These are phyloP conservation scores for Irena cyanogastra DNA, from an alignment of 2,113 vertebrate genomes.

Conservation along the genomic window DNA sequence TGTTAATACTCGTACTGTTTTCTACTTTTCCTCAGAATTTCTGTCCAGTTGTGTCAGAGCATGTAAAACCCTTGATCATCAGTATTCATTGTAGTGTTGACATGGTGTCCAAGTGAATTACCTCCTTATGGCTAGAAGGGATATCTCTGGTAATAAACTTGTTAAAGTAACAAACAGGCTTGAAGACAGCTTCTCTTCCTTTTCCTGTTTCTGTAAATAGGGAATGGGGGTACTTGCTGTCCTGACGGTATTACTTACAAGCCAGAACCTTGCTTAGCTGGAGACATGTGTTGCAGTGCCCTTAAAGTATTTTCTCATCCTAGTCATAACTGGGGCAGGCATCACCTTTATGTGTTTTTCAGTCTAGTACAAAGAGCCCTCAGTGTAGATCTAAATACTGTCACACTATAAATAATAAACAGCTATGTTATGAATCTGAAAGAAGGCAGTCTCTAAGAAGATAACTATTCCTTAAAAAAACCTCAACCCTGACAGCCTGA, in stretches of 20 bases:
- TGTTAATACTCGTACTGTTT: neutral
- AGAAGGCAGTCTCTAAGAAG: neutral
- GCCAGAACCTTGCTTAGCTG: neutral
- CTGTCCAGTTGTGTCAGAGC: neutral
- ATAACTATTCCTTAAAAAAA: neutral
- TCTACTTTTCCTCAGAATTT: neutral
- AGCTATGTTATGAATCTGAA: neutral
- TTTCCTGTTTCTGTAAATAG: neutral
- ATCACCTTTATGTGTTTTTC: neutral
- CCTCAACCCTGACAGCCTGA: neutral
- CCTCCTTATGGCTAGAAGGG: neutral
- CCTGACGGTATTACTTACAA: neutral
- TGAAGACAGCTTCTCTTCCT: neutral
- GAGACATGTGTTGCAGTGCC: neutral
- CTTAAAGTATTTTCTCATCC: neutral
- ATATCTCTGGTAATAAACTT: neutral
- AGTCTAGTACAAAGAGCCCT: neutral
- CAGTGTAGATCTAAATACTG: neutral
- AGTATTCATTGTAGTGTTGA: neutral
- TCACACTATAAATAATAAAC: conserved; percentile 21
- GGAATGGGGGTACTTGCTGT: neutral
- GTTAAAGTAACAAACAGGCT: neutral
- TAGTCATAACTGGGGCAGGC: neutral
- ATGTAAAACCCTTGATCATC: neutral
- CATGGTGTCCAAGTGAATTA: neutral